Evolutionary conservation across 2,888 invertebrate species (phyloP).

Genomic region (Gymnocheta viridis): DNA sequence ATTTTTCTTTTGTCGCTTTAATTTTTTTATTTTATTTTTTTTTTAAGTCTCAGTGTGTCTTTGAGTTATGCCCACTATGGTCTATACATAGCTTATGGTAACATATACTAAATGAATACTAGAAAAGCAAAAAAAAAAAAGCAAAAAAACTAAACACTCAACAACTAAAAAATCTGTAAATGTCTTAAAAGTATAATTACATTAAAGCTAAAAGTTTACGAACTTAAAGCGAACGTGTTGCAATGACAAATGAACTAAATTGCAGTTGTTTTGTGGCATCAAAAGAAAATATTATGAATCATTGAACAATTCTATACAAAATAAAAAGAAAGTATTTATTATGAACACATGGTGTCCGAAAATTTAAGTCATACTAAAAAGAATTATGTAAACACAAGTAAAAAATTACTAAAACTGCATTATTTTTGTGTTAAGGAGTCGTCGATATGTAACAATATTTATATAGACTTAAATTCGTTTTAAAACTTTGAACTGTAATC

Average conservation of each 20-base stretch:
- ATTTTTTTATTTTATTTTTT: not conserved
- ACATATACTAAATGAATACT: constrained; percentile 28
- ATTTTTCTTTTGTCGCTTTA: constrained; percentile 7
- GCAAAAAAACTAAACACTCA: not conserved
- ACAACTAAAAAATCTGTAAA: constrained; percentile 39
- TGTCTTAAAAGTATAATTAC: constrained; percentile 57
- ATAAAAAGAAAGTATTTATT: not conserved
- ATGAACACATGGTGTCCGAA: not conserved
- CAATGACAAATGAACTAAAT: constrained; percentile 40
- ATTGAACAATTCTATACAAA: not conserved
- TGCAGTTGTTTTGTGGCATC: not conserved
- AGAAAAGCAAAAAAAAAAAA: not conserved
- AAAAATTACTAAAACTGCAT: no score
- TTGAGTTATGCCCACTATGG: constrained; percentile 58
- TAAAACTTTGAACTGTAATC: no score
- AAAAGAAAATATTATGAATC: constrained; percentile 28
- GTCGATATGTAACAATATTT: no score
- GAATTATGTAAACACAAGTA: no score
- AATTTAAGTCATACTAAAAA: no score
- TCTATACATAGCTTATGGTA: constrained; percentile 50
- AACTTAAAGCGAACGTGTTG: constrained; percentile 40
- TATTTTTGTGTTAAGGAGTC: no score
- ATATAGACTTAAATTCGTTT: no score
- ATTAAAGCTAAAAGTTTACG: constrained; percentile 41
- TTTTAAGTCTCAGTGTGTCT: constrained; percentile 20